phyloP scores from a whole-genome alignment of 2,888 invertebrate species.

The Oxyscelio sp. region DNA sequence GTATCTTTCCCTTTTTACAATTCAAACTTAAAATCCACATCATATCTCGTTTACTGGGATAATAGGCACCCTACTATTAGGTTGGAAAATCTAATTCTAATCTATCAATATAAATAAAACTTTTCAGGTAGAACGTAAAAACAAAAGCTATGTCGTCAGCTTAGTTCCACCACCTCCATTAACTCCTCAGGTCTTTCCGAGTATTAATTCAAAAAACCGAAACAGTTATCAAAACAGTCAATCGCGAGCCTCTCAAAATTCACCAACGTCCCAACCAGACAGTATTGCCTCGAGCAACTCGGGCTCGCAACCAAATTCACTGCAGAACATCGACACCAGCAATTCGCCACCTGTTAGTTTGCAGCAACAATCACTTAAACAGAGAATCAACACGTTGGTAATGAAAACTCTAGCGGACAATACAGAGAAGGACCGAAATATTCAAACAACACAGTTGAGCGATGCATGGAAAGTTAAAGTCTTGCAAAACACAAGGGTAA shows the following conservation, averaged over 20 bases:
- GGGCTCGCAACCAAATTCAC: conserved; percentile 78
- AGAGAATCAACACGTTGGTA: conserved; percentile 95
- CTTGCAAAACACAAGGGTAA: conserved; percentile 94
- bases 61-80: no score
- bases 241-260: conserved; percentile 26
- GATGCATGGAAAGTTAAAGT: conserved; percentile 95
- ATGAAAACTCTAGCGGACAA: conserved; percentile 97
- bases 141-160: no score
- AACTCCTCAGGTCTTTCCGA: no score
- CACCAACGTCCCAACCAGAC: conserved; percentile 69
- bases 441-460: conserved; percentile 88
- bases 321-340: conserved; percentile 81
- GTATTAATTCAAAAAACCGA: conserved; percentile 60
- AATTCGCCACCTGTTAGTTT: conserved; percentile 84
- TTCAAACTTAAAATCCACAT: no score
- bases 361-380: conserved; percentile 93
- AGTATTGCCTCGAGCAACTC: conserved; percentile 77
- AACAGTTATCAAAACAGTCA: conserved; percentile 57
- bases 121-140: no score
- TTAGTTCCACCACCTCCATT: no score
- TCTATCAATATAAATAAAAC: no score
- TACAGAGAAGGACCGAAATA: conserved; percentile 90
- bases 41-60: no score
- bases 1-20: no score
- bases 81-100: no score